Evolutionary conservation across 2,797 vertebrate genomes (phyloP).

Genomic region (Octomys mimax): DNA sequence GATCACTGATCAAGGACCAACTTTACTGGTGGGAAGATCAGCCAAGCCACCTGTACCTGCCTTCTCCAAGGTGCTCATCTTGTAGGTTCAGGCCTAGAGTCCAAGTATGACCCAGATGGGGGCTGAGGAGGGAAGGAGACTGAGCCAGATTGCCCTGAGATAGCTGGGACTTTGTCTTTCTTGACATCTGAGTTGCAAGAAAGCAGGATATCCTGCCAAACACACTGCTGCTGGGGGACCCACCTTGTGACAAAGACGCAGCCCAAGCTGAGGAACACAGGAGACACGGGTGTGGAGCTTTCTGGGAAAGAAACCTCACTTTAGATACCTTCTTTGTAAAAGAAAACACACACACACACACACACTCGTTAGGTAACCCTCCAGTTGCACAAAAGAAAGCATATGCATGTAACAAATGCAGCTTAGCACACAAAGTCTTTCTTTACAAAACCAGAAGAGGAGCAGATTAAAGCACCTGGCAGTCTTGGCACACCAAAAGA

Average conservation of each 20-base stretch:
- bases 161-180: constrained; percentile 89
- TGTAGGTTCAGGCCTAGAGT: background rate
- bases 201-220: constrained; percentile 92
- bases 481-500: constrained; percentile 87
- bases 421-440: constrained; percentile 87
- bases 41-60: rapidly evolving
- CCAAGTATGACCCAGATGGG: background rate
- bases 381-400: constrained; percentile 71
- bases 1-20: constrained; percentile 16
- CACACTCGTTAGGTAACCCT: constrained; percentile 77
- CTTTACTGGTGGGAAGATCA: constrained; percentile 2
- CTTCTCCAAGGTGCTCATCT: background rate
- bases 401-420: constrained; percentile 88
- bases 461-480: constrained; percentile 94
- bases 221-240: constrained; percentile 90
- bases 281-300: constrained; percentile 82
- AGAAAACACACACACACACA: background rate
- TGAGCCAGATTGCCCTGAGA: constrained; percentile 87
- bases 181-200: constrained; percentile 89
- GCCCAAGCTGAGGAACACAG: constrained; percentile 88
- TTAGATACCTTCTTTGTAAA: constrained; percentile 2
- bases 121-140: constrained; percentile 71
- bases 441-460: constrained; percentile 88
- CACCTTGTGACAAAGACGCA: constrained; percentile 88
- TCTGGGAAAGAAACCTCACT: constrained; percentile 73